These are phyloP conservation scores for Typhlichthys eigenmanni DNA, from an alignment of 2,797 vertebrate genomes.

Conservation along the genomic window DNA sequence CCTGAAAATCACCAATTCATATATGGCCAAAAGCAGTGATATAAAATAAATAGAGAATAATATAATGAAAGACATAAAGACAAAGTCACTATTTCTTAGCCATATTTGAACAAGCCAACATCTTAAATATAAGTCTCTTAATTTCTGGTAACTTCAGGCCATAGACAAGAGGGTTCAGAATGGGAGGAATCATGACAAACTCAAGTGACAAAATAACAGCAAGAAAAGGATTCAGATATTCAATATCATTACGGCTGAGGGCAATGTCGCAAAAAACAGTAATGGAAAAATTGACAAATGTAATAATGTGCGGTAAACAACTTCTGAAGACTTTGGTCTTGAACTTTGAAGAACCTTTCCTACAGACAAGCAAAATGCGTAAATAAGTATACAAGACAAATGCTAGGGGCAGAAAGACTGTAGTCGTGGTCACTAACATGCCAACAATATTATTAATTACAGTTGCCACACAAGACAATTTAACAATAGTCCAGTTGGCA, in stretches of 20 bases:
- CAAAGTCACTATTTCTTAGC: too few species aligned
- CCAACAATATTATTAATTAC: conserved; percentile 31
- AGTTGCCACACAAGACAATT: conserved; percentile 51
- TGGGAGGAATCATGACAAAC: too few species aligned
- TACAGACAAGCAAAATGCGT: conserved; percentile 40
- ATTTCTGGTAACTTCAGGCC: too few species aligned
- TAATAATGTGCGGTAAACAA: too few species aligned
- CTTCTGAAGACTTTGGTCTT: conserved; percentile 24
- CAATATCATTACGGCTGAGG: conserved; percentile 37
- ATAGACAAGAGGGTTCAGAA: too few species aligned
- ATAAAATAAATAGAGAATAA: too few species aligned
- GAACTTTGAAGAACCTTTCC: conserved; percentile 43
- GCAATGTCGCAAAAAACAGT: conserved; percentile 44
- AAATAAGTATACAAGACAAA: conserved; percentile 56
- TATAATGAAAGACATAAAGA: too few species aligned
- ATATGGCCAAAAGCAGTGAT: too few species aligned
- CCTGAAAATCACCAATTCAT: too few species aligned
- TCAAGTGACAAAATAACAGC: too few species aligned
- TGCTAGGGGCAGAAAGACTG: conserved; percentile 30
- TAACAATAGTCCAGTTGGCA: conserved; percentile 57
- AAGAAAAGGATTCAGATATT: conserved; percentile 41
- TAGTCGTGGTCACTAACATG: conserved; percentile 14
- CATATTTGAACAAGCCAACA: too few species aligned
- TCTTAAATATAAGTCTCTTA: too few species aligned
- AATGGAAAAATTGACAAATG: conserved; percentile 47